Conservation (phyloP, 2,797 vertebrate genomes). For the Manis javanica region DNA sequence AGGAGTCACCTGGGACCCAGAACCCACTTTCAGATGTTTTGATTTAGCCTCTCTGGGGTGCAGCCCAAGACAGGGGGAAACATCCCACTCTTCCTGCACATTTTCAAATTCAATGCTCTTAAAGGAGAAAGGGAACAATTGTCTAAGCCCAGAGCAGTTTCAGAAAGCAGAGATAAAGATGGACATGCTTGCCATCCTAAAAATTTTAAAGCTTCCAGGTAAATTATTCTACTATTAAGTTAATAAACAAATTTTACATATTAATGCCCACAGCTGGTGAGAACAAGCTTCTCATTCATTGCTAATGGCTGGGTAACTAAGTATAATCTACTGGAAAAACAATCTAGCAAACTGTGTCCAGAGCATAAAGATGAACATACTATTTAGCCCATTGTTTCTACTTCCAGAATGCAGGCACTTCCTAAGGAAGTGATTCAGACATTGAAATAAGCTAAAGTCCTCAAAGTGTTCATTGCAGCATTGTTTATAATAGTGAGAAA, state of each 20-base stretch:
- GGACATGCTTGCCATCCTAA: background rate
- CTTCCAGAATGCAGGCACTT: background rate
- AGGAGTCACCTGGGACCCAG: background rate
- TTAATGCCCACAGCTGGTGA: constrained; percentile 8
- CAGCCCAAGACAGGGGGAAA: background rate
- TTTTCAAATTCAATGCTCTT: background rate
- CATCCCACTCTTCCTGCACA: no score
- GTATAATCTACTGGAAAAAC: constrained; percentile 49
- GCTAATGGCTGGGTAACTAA: constrained; percentile 17
- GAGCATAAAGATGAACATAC: background rate
- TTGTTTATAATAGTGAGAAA: constrained; percentile 43
- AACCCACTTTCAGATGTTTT: background rate
- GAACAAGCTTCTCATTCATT: constrained; percentile 53
- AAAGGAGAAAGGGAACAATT: background rate
- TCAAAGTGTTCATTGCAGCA: background rate
- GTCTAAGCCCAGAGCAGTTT: constrained; percentile 20
- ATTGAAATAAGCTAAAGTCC: background rate
- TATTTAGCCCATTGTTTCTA: background rate
- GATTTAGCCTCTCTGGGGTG: background rate
- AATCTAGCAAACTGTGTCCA: constrained; percentile 5
- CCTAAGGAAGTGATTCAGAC: background rate
- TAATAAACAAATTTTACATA: constrained; percentile 47
- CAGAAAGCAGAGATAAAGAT: background rate
- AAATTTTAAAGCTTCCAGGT: constrained; percentile 29
- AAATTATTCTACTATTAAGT: constrained; percentile 54